A percentile compares a stretch with the other conserved stretches of the same genome.
Evolutionary conservation across 2,888 invertebrate genomes (phyloP).

Genomic region (Drosophila meridionalis): DNA sequence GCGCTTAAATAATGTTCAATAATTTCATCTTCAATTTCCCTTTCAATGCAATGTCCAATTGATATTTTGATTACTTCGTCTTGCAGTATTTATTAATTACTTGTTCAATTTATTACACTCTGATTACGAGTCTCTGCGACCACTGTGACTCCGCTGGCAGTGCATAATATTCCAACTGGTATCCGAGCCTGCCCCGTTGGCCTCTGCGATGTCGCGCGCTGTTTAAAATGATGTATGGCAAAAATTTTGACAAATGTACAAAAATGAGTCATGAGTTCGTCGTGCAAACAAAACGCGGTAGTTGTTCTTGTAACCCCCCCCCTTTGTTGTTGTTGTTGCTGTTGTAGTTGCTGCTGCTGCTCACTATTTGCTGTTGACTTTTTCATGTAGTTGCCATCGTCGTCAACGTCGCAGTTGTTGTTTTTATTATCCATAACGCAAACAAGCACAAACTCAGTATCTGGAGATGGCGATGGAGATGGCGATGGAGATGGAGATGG

Average conservation of each 20-base stretch:
- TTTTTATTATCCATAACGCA: slow-evolving; percentile 70
- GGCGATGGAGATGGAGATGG: background rate
- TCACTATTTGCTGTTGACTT: slow-evolving; percentile 77
- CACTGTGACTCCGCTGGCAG: slow-evolving; percentile 32
- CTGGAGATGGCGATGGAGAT: background rate
- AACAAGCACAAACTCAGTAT: slow-evolving; percentile 64
- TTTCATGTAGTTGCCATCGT: slow-evolving; percentile 70
- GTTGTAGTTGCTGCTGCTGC: slow-evolving; percentile 34
- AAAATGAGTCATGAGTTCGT: slow-evolving; percentile 82
- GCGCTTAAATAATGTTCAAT: background rate
- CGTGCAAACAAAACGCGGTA: slow-evolving; percentile 72
- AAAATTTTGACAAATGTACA: slow-evolving; percentile 82
- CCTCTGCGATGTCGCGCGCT: slow-evolving; percentile 52
- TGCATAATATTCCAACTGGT: slow-evolving; percentile 49
- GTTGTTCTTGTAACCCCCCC: slow-evolving; percentile 45
- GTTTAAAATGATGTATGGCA: slow-evolving; percentile 82
- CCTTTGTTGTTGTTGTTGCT: slow-evolving; percentile 28
- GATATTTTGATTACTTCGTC: background rate
- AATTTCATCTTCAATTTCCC: background rate
- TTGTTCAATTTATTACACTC: background rate
- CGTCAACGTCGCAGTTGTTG: slow-evolving; percentile 53
- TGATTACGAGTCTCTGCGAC: background rate
- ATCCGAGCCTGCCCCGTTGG: slow-evolving; percentile 24
- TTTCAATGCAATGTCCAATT: background rate
- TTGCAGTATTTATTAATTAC: background rate